Conservation (phyloP, 2,888 invertebrate genomes). For the Amphipoea oculea region DNA sequence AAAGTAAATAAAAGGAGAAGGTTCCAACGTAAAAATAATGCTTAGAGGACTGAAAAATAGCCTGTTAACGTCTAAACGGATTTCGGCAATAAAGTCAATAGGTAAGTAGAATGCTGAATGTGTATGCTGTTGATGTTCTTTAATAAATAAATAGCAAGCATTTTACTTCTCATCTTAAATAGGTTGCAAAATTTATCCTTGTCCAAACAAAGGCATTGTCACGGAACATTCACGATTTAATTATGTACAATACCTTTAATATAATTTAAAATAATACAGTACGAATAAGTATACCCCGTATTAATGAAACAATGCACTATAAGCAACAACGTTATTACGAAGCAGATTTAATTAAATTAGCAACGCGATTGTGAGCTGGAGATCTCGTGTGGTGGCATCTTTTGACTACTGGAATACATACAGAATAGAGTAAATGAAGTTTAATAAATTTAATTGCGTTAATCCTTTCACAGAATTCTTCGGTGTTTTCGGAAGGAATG, state of each 20-base stretch:
- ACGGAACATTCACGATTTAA: not conserved
- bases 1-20: slow-evolving; percentile 50
- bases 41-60: slow-evolving; percentile 43
- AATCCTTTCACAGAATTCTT: not conserved
- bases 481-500: not conserved
- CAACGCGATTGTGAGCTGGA: slow-evolving; percentile 37
- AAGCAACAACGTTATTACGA: slow-evolving; percentile 32
- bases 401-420: slow-evolving; percentile 8
- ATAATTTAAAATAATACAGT: slow-evolving; percentile 15
- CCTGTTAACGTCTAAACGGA: slow-evolving; percentile 50
- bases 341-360: slow-evolving; percentile 51
- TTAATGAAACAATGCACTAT: slow-evolving; percentile 25
- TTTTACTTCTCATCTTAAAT: not conserved
- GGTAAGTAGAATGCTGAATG: too few relatives aligned
- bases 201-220: not conserved
- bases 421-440: not conserved
- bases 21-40: slow-evolving; percentile 42
- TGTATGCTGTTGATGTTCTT: too few relatives aligned
- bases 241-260: not conserved
- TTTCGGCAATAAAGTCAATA: slow-evolving; percentile 7
- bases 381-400: slow-evolving; percentile 29
- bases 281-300: slow-evolving; percentile 6
- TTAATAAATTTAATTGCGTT: not conserved
- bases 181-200: not conserved
- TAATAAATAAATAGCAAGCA: too few relatives aligned